Percentiles rank a stretch among this genome's conserved stretches.
phyloP scores from a whole-genome alignment of 2,797 vertebrate genomes.

The Perodicticus potto region DNA sequence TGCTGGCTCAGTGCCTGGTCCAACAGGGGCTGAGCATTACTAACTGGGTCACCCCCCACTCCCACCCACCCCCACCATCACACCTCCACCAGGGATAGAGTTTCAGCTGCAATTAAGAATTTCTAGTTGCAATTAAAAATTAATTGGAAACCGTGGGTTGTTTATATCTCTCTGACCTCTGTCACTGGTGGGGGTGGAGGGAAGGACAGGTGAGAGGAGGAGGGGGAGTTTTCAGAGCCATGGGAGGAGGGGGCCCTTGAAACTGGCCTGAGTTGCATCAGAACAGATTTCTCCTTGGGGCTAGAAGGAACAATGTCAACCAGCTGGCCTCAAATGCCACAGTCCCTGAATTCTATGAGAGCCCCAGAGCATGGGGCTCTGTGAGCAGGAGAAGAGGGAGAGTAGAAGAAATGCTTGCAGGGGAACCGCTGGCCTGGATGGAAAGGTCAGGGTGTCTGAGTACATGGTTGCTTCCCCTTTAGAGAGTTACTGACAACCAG shows the following conservation, averaged over 20 bases:
- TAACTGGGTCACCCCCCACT: slow-evolving; percentile 73
- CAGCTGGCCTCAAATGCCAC: background rate
- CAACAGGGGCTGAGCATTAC: background rate
- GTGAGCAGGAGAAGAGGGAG: background rate
- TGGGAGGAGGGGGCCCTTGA: background rate
- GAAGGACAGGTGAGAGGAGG: slow-evolving; percentile 42
- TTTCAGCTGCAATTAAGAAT: slow-evolving; percentile 80
- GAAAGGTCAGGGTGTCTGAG: background rate
- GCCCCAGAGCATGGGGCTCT: background rate
- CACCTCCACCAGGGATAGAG: slow-evolving; percentile 38
- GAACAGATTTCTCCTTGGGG: slow-evolving; percentile 6
- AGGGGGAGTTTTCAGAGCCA: background rate
- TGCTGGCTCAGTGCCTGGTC: background rate
- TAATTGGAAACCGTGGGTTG: slow-evolving; percentile 81
- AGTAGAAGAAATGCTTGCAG: background rate
- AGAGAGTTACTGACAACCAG: background rate
- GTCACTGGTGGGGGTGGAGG: background rate
- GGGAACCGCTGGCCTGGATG: background rate
- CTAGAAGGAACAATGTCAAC: background rate
- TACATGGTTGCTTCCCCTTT: background rate
- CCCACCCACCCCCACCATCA: background rate
- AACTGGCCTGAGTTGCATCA: background rate
- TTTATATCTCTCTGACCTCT: slow-evolving; percentile 77
- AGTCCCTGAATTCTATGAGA: background rate
- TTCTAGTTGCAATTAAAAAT: slow-evolving; percentile 83